Evolutionary conservation across 2,113 vertebrate genomes (phyloP).

Genomic region (Tursiops truncatus): DNA sequence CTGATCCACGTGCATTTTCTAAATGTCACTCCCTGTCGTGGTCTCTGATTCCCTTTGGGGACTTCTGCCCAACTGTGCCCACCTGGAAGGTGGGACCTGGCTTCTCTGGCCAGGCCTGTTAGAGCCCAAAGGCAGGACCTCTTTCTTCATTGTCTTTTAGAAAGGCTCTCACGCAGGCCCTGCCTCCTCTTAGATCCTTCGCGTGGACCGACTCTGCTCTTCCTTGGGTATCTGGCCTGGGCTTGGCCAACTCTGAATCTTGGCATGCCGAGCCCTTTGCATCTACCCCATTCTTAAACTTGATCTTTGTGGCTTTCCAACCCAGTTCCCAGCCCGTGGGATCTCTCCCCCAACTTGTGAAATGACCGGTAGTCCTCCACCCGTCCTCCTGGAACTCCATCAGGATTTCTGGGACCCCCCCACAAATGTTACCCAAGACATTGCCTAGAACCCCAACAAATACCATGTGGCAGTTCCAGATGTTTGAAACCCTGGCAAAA

Average conservation of each 20-base stretch:
- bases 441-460: neutral
- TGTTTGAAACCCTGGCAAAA: neutral
- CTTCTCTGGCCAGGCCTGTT: neutral
- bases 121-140: neutral
- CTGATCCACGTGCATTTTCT: neutral
- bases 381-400: neutral
- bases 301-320: neutral
- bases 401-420: neutral
- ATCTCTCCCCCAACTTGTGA: neutral
- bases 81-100: neutral
- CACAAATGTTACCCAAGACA: accelerated
- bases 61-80: neutral
- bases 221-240: accelerated
- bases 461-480: accelerated
- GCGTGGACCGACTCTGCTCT: accelerated
- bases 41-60: neutral
- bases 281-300: accelerated
- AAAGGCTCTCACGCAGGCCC: neutral
- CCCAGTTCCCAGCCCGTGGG: neutral
- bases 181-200: accelerated
- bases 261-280: accelerated
- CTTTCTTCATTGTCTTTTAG: neutral
- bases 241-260: accelerated
- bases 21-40: neutral
- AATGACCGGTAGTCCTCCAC: accelerated